Conservation (phyloP, 1,140 invertebrate species). For the Drosophila pallidifrons region DNA sequence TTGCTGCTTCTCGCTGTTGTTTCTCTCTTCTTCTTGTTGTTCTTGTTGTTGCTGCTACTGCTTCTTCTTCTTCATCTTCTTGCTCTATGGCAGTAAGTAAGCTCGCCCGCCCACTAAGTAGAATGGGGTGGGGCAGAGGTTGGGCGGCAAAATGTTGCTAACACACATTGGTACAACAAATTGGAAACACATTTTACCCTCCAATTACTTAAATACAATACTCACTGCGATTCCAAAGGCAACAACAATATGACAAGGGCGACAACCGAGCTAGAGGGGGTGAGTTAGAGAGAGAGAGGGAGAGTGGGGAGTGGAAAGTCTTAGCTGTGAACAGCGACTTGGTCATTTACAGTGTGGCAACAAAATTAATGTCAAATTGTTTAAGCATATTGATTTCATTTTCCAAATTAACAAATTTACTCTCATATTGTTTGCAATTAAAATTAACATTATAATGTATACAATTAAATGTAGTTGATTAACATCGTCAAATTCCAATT, state of each 20-base stretch:
- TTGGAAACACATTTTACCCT: conserved; percentile 83
- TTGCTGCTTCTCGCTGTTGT: conserved; percentile 44
- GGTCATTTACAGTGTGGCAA: conserved; percentile 28
- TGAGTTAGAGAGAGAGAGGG: too few relatives aligned
- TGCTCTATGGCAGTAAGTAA: conserved; percentile 30
- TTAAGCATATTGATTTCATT: background rate
- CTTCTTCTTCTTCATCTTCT: conserved; percentile 14
- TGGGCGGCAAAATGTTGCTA: conserved; percentile 50
- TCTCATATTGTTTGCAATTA: too few relatives aligned
- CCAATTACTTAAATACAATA: conserved; percentile 80
- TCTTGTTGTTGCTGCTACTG: conserved; percentile 49
- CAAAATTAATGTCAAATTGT: background rate
- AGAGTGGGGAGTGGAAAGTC: background rate
- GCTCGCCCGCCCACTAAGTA: conserved; percentile 2
- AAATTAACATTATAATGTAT: too few relatives aligned
- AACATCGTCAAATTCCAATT: too few relatives aligned
- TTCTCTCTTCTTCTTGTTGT: conserved; percentile 10
- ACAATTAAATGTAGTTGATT: too few relatives aligned
- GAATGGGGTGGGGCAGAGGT: background rate
- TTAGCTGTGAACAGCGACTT: background rate
- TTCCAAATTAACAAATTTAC: too few relatives aligned
- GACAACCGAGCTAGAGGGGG: too few relatives aligned
- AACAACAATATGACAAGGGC: conserved; percentile 7
- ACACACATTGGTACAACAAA: conserved; percentile 61
- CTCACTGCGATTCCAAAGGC: conserved; percentile 46